Base-by-base conservation (phyloP, 2,113 vertebrate genomes). In the Uria lomvia region DNA sequence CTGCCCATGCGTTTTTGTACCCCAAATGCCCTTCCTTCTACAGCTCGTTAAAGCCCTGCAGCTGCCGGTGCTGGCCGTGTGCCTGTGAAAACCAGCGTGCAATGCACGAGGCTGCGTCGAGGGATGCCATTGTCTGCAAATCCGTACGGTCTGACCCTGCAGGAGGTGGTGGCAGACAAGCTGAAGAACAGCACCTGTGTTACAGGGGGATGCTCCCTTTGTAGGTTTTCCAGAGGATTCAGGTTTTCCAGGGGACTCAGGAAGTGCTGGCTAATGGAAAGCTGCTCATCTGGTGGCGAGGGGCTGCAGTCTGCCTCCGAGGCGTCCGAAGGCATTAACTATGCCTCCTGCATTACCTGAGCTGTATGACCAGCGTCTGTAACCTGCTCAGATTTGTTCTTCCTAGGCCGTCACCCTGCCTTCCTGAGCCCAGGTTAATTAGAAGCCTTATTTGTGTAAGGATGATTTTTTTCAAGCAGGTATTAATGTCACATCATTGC, bases 91-190 rank as follows among this genome's bases (percentile, higher is more conserved):
- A 15, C 18, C 56, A 30, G 7, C 1, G 7, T 36, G 38, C n/a
- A 8, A 6, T 4, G 40, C 38, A 16, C 1, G 0, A 22, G 43
- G 3, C 36, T 21, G 59, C 3, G 3, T 9, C 8, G 45, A 22
- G 36, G 36, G 50, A 23, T 62, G 38, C 43, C 17, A 5, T 9
- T 3, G 4, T 21, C 47, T 34, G 32, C 32, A 15, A 26, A 10
- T 2, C 13, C 40, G 10, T 9, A 5, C 22, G 17, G 32, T 15
- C 18, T 43, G 43, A 27, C 18, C 43, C 36, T 49, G 21, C 36
- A 58, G 30, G 53, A 40, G 34, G 3, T 9, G 15, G 49, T 29
- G 43, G 10, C 32, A 34, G 40, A 11, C 4, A 24, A 49, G 34
- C 34, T 26, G n/a, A 36, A n/a, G 49, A 50, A 21, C 8, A 5